A percentile compares a stretch with the other conserved stretches of the same genome.
These are phyloP conservation scores for Sarcophaga carnaria DNA, from an alignment of 2,888 invertebrate genomes.

Conservation along the genomic window DNA sequence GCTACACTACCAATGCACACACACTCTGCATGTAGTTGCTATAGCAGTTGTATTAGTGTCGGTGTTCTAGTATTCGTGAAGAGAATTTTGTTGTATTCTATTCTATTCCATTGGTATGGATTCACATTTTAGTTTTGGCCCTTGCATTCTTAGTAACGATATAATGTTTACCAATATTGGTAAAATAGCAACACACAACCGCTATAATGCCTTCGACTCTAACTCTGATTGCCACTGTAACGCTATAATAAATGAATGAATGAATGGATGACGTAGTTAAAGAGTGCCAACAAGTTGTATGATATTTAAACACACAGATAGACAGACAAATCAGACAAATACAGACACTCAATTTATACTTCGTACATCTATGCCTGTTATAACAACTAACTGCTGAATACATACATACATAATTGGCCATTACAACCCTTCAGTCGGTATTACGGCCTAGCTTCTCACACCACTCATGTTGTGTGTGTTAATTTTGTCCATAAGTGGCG, in stretches of 20 bases:
- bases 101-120: conserved; percentile 11
- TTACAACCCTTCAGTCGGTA: no score
- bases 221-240: conserved; percentile 34
- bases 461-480: no score
- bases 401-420: no score
- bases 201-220: conserved; percentile 21
- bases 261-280: conserved; percentile 31
- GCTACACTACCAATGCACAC: background rate
- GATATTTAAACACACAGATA: conserved; percentile 26
- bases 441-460: no score
- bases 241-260: background rate
- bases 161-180: conserved; percentile 62
- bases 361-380: background rate
- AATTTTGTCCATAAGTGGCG: no score
- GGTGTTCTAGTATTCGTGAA: conserved; percentile 13
- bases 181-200: conserved; percentile 16
- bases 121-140: conserved; percentile 17
- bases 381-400: background rate
- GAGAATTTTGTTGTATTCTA: conserved; percentile 23
- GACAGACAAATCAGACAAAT: conserved; percentile 49
- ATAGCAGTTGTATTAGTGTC: background rate
- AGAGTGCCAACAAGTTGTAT: conserved; percentile 58
- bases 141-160: conserved; percentile 8
- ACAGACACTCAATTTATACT: background rate
- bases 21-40: no score